These are phyloP conservation scores for Phalera bucephala DNA, from an alignment of 2,888 invertebrate species.

Conservation along the genomic window DNA sequence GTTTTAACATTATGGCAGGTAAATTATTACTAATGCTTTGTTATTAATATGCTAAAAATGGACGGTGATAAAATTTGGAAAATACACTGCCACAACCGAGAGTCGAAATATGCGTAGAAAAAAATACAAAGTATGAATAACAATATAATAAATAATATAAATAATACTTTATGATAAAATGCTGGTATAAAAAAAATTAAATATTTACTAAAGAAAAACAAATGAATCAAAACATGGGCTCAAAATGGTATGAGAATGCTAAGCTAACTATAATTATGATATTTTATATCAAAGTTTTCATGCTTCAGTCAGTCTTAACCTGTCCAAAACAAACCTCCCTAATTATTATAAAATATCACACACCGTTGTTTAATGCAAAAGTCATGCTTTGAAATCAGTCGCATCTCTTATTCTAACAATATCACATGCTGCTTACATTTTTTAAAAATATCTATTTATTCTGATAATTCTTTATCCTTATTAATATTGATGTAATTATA, in stretches of 20 bases:
- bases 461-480: too few species aligned
- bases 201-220: slow-evolving; percentile 1
- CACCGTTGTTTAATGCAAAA: slow-evolving; percentile 39
- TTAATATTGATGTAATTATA: too few species aligned
- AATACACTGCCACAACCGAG: slow-evolving; percentile 56
- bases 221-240: slow-evolving; percentile 31
- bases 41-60: slow-evolving; percentile 40
- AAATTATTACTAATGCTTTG: slow-evolving; percentile 46
- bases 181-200: slow-evolving; percentile 1
- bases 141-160: slow-evolving; percentile 28
- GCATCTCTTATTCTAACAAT: slow-evolving; percentile 36
- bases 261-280: slow-evolving; percentile 15
- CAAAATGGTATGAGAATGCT: slow-evolving; percentile 36
- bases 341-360: slow-evolving; percentile 27
- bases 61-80: slow-evolving; percentile 57
- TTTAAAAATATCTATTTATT: background rate
- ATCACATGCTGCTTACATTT: slow-evolving; percentile 33
- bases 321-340: slow-evolving; percentile 12
- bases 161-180: slow-evolving; percentile 15
- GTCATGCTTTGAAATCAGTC: slow-evolving; percentile 40
- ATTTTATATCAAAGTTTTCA: slow-evolving; percentile 49
- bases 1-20: slow-evolving; percentile 39
- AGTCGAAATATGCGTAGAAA: slow-evolving; percentile 46
- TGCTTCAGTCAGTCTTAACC: slow-evolving; percentile 68
- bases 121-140: slow-evolving; percentile 39